Conservation (phyloP, 2,113 vertebrate species). For the Myocastor coypus region DNA sequence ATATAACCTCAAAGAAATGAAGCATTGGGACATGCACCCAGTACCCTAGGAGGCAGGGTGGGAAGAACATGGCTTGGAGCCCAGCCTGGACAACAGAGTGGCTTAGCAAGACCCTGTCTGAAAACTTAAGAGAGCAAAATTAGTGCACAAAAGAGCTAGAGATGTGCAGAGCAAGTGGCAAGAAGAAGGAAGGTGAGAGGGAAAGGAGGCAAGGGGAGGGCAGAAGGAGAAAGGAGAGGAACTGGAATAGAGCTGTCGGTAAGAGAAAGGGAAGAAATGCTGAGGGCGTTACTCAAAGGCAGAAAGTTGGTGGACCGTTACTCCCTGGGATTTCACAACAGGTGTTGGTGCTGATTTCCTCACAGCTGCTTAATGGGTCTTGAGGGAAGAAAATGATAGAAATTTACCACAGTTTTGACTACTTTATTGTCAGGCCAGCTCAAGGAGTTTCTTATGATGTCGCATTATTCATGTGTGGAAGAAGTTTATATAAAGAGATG, state of each 20-base stretch:
- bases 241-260: neutral
- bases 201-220: neutral
- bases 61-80: neutral
- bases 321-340: slow-evolving; percentile 54
- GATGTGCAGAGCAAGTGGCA: neutral
- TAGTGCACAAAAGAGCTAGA: neutral
- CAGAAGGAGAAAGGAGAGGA: neutral
- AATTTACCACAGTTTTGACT: slow-evolving; percentile 48
- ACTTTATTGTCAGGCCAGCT: slow-evolving; percentile 81
- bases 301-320: slow-evolving; percentile 63
- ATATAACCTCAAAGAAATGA: neutral
- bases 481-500: slow-evolving; percentile 80
- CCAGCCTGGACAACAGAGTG: neutral
- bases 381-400: slow-evolving; percentile 71
- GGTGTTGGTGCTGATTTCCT: slow-evolving; percentile 61
- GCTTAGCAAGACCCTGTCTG: neutral
- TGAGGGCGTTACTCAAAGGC: neutral
- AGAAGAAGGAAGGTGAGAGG: neutral
- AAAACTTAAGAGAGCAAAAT: neutral
- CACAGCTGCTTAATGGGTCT: slow-evolving; percentile 66
- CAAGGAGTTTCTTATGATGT: slow-evolving; percentile 73
- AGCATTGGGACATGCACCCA: neutral
- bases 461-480: slow-evolving; percentile 75
- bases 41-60: neutral
- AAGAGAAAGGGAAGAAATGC: slow-evolving; percentile 25